Conservation (phyloP, 2,113 vertebrate species). For the Nothocercus julius region DNA sequence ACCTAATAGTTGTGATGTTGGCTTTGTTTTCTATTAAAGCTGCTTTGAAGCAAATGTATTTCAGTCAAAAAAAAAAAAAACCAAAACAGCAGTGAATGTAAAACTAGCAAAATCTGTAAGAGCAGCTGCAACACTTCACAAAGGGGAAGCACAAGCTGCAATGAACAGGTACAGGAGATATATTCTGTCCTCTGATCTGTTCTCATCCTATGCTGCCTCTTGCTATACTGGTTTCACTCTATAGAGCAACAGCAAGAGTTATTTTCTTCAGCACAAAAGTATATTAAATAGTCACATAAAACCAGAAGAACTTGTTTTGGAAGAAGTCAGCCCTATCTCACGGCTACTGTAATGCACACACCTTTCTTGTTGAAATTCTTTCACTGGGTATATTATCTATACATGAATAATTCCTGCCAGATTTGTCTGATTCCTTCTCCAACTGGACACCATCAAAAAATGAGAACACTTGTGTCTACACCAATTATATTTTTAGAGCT, state of each 20-base stretch:
- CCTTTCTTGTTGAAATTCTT: slow-evolving; percentile 32
- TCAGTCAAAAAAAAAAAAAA: background rate
- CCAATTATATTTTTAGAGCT: background rate
- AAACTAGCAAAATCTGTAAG: background rate
- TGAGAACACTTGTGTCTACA: background rate
- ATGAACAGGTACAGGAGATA: background rate
- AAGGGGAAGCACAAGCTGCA: slow-evolving; percentile 2
- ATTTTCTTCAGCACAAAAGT: slow-evolving; percentile 34
- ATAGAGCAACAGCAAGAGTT: background rate
- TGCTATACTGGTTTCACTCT: slow-evolving; percentile 29
- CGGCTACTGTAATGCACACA: slow-evolving; percentile 7
- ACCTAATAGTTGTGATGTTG: background rate
- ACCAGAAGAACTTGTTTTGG: slow-evolving; percentile 59
- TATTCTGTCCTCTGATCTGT: background rate
- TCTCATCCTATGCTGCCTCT: background rate
- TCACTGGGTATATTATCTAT: background rate
- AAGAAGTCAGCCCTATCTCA: slow-evolving; percentile 54
- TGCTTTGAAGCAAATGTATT: background rate
- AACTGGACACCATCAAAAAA: background rate
- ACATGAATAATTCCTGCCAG: background rate
- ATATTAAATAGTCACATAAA: slow-evolving; percentile 41
- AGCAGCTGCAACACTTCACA: background rate
- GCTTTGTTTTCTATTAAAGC: background rate
- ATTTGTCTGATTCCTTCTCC: background rate
- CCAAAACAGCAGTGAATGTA: background rate